These are phyloP conservation scores for Myotis yumanensis DNA, from an alignment of 2,113 vertebrate species.

Conservation along the genomic window DNA sequence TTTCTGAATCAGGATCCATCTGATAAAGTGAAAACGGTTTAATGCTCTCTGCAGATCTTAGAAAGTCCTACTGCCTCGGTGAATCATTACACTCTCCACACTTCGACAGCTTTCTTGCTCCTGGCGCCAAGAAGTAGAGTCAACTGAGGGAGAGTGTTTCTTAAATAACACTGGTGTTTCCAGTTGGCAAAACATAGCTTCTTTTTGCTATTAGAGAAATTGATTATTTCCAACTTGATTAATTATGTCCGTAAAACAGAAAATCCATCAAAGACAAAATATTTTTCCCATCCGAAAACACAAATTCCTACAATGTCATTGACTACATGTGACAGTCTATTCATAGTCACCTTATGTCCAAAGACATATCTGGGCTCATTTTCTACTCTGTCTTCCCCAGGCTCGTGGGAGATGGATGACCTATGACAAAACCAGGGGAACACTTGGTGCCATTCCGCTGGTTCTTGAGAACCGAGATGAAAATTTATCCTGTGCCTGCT, in stretches of 20 bases:
- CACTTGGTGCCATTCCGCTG: background rate
- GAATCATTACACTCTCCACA: background rate
- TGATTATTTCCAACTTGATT: slow-evolving; percentile 61
- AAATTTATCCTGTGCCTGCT: background rate
- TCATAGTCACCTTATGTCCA: background rate
- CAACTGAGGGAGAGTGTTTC: background rate
- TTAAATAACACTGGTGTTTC: slow-evolving; percentile 35
- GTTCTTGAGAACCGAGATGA: background rate
- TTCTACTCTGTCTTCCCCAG: background rate
- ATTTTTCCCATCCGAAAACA: slow-evolving; percentile 59
- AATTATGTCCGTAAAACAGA: slow-evolving; percentile 57
- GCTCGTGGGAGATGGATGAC: background rate
- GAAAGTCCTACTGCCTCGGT: background rate
- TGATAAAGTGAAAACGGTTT: background rate
- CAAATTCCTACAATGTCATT: background rate
- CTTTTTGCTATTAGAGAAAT: slow-evolving; percentile 56
- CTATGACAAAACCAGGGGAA: rapidly evolving
- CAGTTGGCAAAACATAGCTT: slow-evolving; percentile 55
- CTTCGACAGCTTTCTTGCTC: background rate
- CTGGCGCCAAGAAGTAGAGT: background rate
- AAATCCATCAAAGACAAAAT: slow-evolving; percentile 61
- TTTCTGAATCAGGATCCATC: background rate
- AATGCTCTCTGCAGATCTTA: rapidly evolving
- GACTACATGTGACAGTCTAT: background rate
- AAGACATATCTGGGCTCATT: background rate